These are phyloP conservation scores for Laupala kohalensis DNA, from an alignment of 1,140 invertebrate species.

Conservation along the genomic window DNA sequence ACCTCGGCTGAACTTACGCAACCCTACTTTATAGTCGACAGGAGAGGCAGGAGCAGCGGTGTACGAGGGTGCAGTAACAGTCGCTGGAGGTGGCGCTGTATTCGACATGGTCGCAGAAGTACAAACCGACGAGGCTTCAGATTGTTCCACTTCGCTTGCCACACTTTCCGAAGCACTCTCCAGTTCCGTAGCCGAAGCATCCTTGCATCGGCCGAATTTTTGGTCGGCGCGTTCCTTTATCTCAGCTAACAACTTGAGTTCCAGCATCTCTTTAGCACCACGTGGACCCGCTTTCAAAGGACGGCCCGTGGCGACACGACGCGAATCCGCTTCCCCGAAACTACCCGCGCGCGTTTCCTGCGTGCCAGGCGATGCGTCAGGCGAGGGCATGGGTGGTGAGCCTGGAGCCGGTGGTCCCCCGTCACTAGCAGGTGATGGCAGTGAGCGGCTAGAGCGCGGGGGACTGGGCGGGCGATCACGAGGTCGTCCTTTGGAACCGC, in stretches of 20 bases:
- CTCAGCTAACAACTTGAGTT: conserved; percentile 63
- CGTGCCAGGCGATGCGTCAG: not conserved
- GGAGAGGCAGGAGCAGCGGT: conserved; percentile 27
- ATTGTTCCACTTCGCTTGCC: conserved; percentile 59
- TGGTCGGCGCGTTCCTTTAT: conserved; percentile 64
- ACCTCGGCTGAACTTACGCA: conserved; percentile 27
- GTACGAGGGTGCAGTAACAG: not conserved
- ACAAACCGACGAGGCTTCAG: conserved; percentile 62
- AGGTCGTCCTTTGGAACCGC: conserved; percentile 24
- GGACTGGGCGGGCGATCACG: conserved; percentile 10
- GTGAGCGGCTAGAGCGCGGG: not conserved
- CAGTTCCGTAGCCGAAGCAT: conserved; percentile 12
- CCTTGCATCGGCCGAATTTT: conserved; percentile 24
- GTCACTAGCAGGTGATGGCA: conserved; percentile 2
- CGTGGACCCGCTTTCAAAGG: conserved; percentile 19
- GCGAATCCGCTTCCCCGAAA: not conserved
- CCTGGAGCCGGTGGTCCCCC: not conserved
- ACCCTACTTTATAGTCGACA: conserved; percentile 36
- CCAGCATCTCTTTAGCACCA: conserved; percentile 64
- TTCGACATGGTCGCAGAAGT: conserved; percentile 35
- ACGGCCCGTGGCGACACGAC: conserved; percentile 20
- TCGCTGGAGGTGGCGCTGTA: not conserved
- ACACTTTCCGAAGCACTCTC: conserved; percentile 27
- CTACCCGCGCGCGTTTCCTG: not conserved
- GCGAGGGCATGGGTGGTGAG: not conserved